Conservation (phyloP, 2,888 invertebrate species). For the Agrotis clavis region DNA sequence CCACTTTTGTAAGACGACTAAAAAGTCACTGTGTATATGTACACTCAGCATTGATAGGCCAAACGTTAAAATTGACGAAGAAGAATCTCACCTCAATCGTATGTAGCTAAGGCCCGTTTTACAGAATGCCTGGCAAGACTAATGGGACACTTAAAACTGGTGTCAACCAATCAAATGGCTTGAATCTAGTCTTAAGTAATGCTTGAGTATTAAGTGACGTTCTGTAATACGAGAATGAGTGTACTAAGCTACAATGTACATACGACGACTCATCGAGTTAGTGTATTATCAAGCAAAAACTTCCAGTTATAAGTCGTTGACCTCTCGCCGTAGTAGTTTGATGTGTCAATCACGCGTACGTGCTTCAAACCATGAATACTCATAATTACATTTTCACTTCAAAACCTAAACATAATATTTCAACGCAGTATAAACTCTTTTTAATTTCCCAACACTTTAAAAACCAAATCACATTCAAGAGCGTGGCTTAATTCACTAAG, state of each 20-base stretch:
- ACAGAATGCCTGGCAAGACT: no score
- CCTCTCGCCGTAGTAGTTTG: not conserved
- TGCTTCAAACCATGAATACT: not conserved
- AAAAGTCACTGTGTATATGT: no score
- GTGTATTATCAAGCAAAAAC: not conserved
- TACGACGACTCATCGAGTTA: not conserved
- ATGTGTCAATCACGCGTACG: not conserved
- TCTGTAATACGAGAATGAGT: no score
- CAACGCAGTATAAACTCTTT: not conserved
- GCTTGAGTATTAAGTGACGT: no score
- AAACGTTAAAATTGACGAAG: no score
- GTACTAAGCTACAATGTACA: not conserved
- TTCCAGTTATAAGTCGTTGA: not conserved
- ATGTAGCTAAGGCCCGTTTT: no score
- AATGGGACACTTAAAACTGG: no score
- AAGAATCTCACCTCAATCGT: no score
- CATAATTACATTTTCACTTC: not conserved
- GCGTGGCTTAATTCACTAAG: not conserved
- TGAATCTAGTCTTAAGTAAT: no score
- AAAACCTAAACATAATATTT: not conserved
- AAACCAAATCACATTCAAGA: slow-evolving; percentile 7
- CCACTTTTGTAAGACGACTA: no score
- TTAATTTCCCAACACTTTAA: not conserved
- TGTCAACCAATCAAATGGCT: no score
- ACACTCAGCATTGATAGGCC: no score